Base-by-base conservation (phyloP, 2,888 invertebrate species). In the Trachelus troglodyta region DNA sequence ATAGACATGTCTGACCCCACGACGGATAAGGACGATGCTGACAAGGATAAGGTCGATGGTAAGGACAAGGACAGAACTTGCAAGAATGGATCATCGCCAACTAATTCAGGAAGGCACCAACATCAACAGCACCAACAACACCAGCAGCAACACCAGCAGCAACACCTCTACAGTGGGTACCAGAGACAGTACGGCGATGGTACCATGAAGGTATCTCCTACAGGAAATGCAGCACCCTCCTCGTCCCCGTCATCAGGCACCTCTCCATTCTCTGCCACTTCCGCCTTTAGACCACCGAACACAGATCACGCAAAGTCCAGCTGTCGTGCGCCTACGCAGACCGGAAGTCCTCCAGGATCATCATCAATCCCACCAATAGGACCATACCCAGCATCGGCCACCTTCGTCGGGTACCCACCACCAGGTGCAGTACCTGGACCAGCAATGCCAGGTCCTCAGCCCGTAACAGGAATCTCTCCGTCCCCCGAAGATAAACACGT, bases 211-310 rank as follows among this genome's bases (percentile, higher is more conserved):
- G 84, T 87, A 79, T 92, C 93, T 75, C 91, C 94, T 34, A 33
- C 71, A 31, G 56, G 56, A 56, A 71, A 71, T 34, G 9, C 71
- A 33, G 12, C 33, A 31, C 34, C 71, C 3, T 71, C 33, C 71
- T 33, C 71, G 33, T 12, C 71, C 71, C 12, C 12, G 86, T 92
- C 84, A 92, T 92, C 89, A 92, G 92, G 84, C 91, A 93, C 87
- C 11, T 84, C 82, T 73, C 94, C 95, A n/a, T 96, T 95, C 88
- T 95, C 96, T 3, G 94, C 95, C 35, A 94, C 95, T 76, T 96
- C 97, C 0, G 96, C 97, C 1, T 97, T 97, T 89, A 95, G 96
- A 87, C 96, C 96, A 12, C 96, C 95, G 4, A 91, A 90, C 77
- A 93, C 94, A 30, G 95, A 95, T 85, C 94, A 94, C 40, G 91